phyloP scores from a whole-genome alignment of 2,888 invertebrate genomes.

The Rhagonycha lutea region DNA sequence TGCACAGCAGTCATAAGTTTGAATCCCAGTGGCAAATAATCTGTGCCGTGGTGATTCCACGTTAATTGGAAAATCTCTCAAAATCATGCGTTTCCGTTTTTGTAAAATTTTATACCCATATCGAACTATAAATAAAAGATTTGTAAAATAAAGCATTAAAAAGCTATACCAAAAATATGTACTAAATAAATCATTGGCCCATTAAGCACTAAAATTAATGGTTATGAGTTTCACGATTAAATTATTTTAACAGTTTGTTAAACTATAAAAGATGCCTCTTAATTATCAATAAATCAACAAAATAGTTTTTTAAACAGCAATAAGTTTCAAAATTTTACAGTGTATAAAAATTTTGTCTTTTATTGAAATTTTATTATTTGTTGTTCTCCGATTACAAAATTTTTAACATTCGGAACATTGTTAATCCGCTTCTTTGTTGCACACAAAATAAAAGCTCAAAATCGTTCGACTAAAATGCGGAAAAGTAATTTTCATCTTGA shows the following conservation, averaged over 20 bases:
- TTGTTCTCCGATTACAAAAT: background rate
- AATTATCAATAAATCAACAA: constrained; percentile 19
- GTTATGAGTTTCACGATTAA: constrained; percentile 3
- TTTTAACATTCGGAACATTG: background rate
- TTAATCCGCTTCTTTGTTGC: background rate
- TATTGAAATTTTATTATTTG: background rate
- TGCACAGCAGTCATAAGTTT: too few species aligned
- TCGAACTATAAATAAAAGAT: too few species aligned
- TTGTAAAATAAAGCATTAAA: too few species aligned
- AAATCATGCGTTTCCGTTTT: too few species aligned
- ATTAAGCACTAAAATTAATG: background rate
- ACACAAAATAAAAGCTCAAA: background rate
- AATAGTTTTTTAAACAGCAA: constrained; percentile 13
- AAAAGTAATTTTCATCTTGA: constrained; percentile 27
- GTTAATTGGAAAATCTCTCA: too few species aligned
- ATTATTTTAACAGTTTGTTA: constrained; percentile 12
- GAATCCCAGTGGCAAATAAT: too few species aligned
- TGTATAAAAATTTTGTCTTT: background rate
- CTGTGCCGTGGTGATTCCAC: too few species aligned
- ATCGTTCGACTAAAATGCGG: background rate
- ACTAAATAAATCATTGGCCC: background rate
- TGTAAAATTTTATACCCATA: too few species aligned
- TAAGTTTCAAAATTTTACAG: background rate
- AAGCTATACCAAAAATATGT: background rate
- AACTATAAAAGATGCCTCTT: constrained; percentile 11